Evolutionary conservation across 2,113 vertebrate species (phyloP), one percentile per base, ranked within the genome.

Genomic region (Malurus alboscapulatus): DNA sequence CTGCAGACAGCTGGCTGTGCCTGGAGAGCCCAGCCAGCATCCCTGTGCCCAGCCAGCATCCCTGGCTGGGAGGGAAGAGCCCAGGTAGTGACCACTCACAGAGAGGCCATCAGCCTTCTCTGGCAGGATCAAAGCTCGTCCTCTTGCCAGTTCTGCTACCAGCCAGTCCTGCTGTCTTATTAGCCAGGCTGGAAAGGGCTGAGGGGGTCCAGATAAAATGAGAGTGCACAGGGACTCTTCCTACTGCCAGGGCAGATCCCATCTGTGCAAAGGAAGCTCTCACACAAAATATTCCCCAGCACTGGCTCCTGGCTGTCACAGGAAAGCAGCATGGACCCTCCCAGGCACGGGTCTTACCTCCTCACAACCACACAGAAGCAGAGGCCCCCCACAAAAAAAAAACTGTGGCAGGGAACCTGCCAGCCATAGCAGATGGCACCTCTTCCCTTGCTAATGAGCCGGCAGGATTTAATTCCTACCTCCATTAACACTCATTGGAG

Each of bases 371-470:
- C 1, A 3, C 22, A 76, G 63, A 69, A 71, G 30, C 53, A 68
- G 29, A 2, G 45, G 22, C 29, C 34, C 27, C 29, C 4, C 25
- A 61, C 38, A 38, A 38, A 38, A 34, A 34, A 38, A 38, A 11
- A 51, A 50, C 2, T 8, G n/a, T 6, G 3, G 11, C 50, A 79
- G 40, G 13, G 77, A 91, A 79, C 67, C 78, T 84, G 94, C 78
- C 87, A 94, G 73, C 77, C 83, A 17, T 27, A 45, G 84, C 96
- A 93, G 96, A 96, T 91, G 93, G 94, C 87, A 80, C 47, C 27
- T 83, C 78, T 76, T 93, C 62, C 91, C 87, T 77, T 95, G 91
- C 84, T 94, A 93, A 96, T 92, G 89, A 92, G 87, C 45, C 15
- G 0, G 38, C 87, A 89, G 81, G 67, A 93, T 94, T 95, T 76